Base-by-base conservation (phyloP, 2,113 vertebrate species). In the Pogonocichla stellata region DNA sequence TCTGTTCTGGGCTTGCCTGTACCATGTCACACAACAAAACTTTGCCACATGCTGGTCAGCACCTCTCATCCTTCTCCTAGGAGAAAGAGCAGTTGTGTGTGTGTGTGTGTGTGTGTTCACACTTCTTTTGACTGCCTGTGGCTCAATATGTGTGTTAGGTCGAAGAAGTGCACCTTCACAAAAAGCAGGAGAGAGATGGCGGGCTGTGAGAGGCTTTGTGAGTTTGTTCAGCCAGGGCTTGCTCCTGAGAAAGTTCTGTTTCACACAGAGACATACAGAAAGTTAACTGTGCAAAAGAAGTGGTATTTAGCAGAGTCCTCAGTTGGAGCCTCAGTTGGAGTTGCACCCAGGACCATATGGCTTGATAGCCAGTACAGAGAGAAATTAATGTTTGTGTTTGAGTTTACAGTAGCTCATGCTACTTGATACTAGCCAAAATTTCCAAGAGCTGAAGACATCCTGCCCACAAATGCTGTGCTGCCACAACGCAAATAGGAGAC, bases 11-110 rank as follows among this genome's bases (percentile, higher is more conserved):
- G 9, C 31, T 60, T 91, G n/a, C 26, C 20, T 69, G 14, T 36
- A 25, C 26, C 31, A 1, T 33, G 36, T 43, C 20, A 43, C 9
- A 2, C 0, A 0, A 43, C 33, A 48, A 65, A 45, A 33, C 23
- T 43, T 34, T 86, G n/a, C 16, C 54, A 60, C 20, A 11, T 11
- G 23, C 0, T 2, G 22, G 6, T 71, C 15, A 17, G 8, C 57
- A 57, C 19, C 66, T 50, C 74, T 58, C 33, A 58, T 36, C 34
- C 28, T 82, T 81, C 69, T 43, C 43, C 33, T 67, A 62, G 50
- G 33, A 78, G 31, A 26, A 95, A 43, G 36, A 51, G 8, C 3
- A 54, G 15, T 0, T 45, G 14, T 14, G n/a, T n/a, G n/a, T n/a
- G n/a, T n/a, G n/a, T n/a, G n/a, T n/a, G 6, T 31, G 40, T 40